Evolutionary conservation across 2,888 invertebrate genomes (phyloP).

Genomic region (Odontocolon sp.): DNA sequence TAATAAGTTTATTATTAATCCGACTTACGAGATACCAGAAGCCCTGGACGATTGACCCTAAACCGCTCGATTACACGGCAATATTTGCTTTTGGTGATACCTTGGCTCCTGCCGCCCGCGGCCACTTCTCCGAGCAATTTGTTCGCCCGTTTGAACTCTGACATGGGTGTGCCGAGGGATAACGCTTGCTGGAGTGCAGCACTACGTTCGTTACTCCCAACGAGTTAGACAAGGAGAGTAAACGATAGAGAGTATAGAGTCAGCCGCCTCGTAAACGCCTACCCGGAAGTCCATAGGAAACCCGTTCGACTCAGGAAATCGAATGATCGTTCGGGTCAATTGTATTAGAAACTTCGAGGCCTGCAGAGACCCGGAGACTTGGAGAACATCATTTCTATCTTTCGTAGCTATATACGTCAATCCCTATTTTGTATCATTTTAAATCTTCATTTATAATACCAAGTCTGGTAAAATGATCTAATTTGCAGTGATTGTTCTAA

Average conservation of each 20-base stretch:
- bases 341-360: conserved; percentile 61
- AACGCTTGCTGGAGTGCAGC: conserved; percentile 47
- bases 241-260: conserved; percentile 45
- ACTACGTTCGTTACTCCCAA: conserved; percentile 19
- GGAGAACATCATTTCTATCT: neutral
- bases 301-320: conserved; percentile 66
- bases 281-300: conserved; percentile 70
- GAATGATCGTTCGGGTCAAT: conserved; percentile 63
- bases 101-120: conserved; percentile 38
- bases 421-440: too few species aligned
- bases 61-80: conserved; percentile 70
- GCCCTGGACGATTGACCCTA: conserved; percentile 62
- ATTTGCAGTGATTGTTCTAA: too few species aligned
- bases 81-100: conserved; percentile 66
- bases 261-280: conserved; percentile 63
- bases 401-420: too few species aligned
- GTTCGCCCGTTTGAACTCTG: conserved; percentile 73
- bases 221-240: too few species aligned
- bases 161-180: conserved; percentile 70
- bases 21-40: conserved; percentile 47
- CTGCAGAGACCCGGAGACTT: neutral
- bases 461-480: too few species aligned
- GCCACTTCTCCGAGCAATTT: conserved; percentile 68
- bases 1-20: neutral
- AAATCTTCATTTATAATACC: too few species aligned